A percentile compares a stretch with the other conserved stretches of the same genome.
These are phyloP conservation scores for Hemithea aestivaria DNA, from an alignment of 2,888 invertebrate genomes.

Conservation along the genomic window DNA sequence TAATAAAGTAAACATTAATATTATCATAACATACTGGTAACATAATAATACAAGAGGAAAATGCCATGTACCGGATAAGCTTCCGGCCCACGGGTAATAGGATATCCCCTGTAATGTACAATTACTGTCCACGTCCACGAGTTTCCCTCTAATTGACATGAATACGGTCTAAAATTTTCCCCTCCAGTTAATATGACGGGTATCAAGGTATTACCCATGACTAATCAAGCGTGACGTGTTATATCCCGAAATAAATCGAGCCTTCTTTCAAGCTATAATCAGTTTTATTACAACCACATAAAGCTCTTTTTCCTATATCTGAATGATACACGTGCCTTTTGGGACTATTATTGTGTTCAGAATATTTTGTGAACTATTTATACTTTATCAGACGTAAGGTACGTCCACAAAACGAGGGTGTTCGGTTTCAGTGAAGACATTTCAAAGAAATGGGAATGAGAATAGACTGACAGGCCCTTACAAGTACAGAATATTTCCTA, in stretches of 20 bases:
- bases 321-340: conserved; percentile 1
- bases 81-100: too few relatives aligned
- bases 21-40: too few relatives aligned
- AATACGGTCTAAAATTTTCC: conserved; percentile 19
- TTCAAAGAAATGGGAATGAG: too few relatives aligned
- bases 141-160: conserved; percentile 17
- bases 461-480: too few relatives aligned
- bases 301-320: conserved; percentile 6
- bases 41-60: too few relatives aligned
- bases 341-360: conserved; percentile 9
- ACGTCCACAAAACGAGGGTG: too few relatives aligned
- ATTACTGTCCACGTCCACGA: not conserved
- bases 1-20: too few relatives aligned
- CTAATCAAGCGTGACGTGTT: conserved; percentile 27
- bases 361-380: conserved; percentile 7
- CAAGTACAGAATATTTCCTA: too few relatives aligned
- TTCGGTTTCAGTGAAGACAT: too few relatives aligned
- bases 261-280: conserved; percentile 5
- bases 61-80: too few relatives aligned
- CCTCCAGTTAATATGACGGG: conserved; percentile 12
- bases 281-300: conserved; percentile 6
- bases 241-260: conserved; percentile 17
- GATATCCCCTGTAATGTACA: too few relatives aligned
- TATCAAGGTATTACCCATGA: conserved; percentile 28
- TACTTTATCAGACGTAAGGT: not conserved